These are phyloP conservation scores for Charanyca ferruginea DNA, from an alignment of 2,888 invertebrate species.

Conservation along the genomic window DNA sequence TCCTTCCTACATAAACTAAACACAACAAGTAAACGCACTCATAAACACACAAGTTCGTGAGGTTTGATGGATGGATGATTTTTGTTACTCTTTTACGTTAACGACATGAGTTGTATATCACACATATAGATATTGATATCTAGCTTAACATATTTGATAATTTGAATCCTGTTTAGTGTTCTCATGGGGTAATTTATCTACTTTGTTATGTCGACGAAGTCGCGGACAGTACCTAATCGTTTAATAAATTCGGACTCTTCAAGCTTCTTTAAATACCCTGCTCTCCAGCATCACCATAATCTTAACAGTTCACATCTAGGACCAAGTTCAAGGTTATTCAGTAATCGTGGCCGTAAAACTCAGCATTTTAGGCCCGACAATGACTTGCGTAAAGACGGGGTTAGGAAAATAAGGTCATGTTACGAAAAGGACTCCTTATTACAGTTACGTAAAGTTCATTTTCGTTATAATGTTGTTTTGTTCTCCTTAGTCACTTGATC, in stretches of 20 bases:
- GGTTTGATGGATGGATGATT: no score
- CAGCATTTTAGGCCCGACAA: slow-evolving; percentile 47
- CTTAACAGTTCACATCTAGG: slow-evolving; percentile 19
- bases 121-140: no score
- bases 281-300: not conserved
- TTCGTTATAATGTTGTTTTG: slow-evolving; percentile 37
- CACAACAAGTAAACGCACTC: no score
- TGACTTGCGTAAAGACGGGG: slow-evolving; percentile 43
- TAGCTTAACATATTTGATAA: no score
- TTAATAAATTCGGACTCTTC: not conserved
- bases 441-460: slow-evolving; percentile 32
- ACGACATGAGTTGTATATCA: no score
- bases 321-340: slow-evolving; percentile 62
- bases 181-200: no score
- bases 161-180: no score
- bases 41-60: no score
- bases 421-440: slow-evolving; percentile 15
- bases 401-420: slow-evolving; percentile 49
- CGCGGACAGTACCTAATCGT: no score
- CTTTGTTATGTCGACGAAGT: no score
- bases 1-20: no score
- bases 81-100: no score
- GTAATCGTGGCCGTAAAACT: slow-evolving; percentile 51
- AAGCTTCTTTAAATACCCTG: not conserved
- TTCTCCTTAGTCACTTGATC: slow-evolving; percentile 25